Conservation (phyloP, 2,113 vertebrate genomes). For the Cynopterus brachyotis region DNA sequence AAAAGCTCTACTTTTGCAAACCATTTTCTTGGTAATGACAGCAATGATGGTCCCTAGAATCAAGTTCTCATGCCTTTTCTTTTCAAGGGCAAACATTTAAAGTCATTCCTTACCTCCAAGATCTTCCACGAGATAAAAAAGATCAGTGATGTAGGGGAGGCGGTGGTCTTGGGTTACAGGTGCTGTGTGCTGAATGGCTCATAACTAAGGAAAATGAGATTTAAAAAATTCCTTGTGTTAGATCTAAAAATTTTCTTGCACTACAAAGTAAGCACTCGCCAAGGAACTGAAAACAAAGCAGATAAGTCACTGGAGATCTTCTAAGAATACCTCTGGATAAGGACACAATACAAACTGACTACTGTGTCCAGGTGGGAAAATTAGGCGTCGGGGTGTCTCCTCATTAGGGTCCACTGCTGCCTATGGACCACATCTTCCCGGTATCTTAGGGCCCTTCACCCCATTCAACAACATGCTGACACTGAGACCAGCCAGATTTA, state of each 20-base stretch:
- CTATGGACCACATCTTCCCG: neutral
- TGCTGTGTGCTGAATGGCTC: conserved; percentile 36
- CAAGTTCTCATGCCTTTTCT: neutral
- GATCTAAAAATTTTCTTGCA: conserved; percentile 32
- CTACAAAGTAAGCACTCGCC: conserved; percentile 20
- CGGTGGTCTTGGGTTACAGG: neutral
- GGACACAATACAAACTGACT: neutral
- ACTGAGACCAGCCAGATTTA: neutral
- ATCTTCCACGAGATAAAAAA: conserved; percentile 57
- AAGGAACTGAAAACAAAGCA: conserved; percentile 34
- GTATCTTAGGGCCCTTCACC: neutral
- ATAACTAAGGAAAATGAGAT: conserved; percentile 33
- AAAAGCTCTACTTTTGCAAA: neutral
- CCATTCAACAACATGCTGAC: neutral
- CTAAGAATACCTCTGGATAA: neutral
- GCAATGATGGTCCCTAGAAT: neutral
- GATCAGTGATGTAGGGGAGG: neutral
- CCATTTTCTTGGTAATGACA: neutral
- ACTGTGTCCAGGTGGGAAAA: neutral
- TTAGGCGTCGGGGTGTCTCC: neutral
- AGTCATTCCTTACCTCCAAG: conserved; percentile 22
- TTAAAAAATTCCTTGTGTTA: conserved; percentile 16
- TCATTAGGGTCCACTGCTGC: neutral
- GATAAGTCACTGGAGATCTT: neutral
- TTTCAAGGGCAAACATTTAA: conserved; percentile 47